phyloP scores from a whole-genome alignment of 2,888 invertebrate species.

The Trachelus iudaicus region DNA sequence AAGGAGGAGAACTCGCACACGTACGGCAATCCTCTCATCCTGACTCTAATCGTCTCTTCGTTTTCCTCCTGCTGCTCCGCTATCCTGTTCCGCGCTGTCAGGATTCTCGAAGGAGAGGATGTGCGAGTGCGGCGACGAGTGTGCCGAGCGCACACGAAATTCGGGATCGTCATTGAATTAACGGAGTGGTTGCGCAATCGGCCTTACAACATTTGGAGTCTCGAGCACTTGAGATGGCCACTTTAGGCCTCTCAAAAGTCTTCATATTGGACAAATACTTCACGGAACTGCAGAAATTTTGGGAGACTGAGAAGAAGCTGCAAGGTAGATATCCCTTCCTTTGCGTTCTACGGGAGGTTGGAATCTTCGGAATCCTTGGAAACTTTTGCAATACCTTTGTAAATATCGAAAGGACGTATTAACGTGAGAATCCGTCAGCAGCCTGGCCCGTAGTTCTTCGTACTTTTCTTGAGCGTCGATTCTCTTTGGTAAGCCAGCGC shows the following conservation, averaged over 20 bases:
- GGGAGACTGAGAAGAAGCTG: conserved; percentile 95
- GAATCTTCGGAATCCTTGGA: not conserved
- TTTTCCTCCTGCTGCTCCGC: too few species aligned
- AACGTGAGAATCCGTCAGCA: too few species aligned
- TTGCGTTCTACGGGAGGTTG: not conserved
- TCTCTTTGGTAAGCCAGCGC: too few species aligned
- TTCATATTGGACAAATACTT: conserved; percentile 98
- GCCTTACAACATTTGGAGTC: conserved; percentile 21
- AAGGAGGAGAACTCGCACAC: too few species aligned
- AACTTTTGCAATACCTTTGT: too few species aligned
- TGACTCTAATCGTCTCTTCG: too few species aligned
- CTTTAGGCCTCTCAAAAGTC: conserved; percentile 95
- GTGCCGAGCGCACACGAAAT: conserved; percentile 42
- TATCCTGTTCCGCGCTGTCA: too few species aligned
- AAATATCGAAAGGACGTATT: too few species aligned
- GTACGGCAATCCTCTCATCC: too few species aligned
- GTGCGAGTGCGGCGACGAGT: conserved; percentile 59
- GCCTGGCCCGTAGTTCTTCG: too few species aligned
- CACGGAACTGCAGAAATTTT: conserved; percentile 95
- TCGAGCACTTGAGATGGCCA: conserved; percentile 79
- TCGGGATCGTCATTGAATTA: conserved; percentile 9
- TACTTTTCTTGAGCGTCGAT: too few species aligned
- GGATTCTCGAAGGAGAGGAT: conserved; percentile 34
- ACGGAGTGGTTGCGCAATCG: not conserved
- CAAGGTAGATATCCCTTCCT: conserved; percentile 77